Evolutionary conservation across 2,888 invertebrate genomes (phyloP).

Genomic region (Nephrotoma appendiculata): DNA sequence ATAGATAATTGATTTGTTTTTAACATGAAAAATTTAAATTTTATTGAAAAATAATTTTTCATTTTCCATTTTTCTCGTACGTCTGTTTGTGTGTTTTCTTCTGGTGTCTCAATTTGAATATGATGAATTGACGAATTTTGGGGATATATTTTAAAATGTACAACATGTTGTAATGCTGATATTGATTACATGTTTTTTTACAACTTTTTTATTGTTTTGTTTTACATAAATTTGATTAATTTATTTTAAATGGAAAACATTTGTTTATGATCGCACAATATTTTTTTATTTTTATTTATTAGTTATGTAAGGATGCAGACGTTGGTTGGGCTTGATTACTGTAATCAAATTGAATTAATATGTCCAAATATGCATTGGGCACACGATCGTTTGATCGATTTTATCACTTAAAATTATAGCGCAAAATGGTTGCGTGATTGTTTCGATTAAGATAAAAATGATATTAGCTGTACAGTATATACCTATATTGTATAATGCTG

Average conservation of each 20-base stretch:
- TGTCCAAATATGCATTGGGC: background rate
- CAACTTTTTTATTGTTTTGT: background rate
- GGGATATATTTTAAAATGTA: background rate
- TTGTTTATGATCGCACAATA: background rate
- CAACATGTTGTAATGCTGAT: background rate
- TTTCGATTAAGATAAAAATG: background rate
- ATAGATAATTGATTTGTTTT: slow-evolving; percentile 3
- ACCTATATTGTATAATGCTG: no score
- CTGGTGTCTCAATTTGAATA: background rate
- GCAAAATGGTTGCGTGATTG: background rate
- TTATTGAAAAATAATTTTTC: background rate
- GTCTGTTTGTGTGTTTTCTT: background rate
- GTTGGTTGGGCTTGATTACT: background rate
- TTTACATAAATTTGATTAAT: background rate
- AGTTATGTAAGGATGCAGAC: background rate
- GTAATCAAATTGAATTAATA: background rate
- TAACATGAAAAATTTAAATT: background rate
- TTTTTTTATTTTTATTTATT: background rate
- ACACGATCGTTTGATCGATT: background rate
- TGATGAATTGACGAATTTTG: background rate
- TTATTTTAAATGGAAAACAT: background rate
- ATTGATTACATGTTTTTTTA: background rate
- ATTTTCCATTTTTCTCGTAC: background rate
- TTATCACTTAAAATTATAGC: background rate
- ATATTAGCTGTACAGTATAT: no score